These are phyloP conservation scores for Sylvilagus bachmani DNA, from an alignment of 2,113 vertebrate species.

Conservation along the genomic window DNA sequence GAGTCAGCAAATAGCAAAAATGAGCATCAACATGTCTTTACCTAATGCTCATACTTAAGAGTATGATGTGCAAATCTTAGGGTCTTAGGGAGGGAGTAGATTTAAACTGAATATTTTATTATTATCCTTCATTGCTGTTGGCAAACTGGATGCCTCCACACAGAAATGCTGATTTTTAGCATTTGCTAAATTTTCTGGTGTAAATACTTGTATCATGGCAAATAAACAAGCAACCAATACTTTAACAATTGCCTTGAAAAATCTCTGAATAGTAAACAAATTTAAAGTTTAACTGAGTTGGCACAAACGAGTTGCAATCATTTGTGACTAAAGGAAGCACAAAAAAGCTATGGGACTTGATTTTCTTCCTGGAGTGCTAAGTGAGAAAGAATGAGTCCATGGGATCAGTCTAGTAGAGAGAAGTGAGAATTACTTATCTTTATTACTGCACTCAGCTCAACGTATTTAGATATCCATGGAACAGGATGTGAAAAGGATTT, in stretches of 20 bases:
- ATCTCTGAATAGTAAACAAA: background rate
- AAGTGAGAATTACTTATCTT: background rate
- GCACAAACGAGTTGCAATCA: background rate
- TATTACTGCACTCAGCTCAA: background rate
- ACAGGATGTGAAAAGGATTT: background rate
- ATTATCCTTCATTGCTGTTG: background rate
- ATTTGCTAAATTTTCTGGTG: background rate
- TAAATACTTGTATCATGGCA: background rate
- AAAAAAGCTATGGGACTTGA: background rate
- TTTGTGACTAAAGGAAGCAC: background rate
- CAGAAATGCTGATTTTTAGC: background rate
- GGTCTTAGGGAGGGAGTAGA: background rate
- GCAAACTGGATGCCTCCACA: background rate
- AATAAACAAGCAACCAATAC: background rate
- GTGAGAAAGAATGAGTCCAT: background rate
- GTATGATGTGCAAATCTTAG: background rate
- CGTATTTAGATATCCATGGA: background rate
- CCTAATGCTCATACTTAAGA: background rate
- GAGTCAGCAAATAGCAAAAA: background rate
- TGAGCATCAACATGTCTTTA: background rate
- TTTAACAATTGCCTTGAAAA: background rate
- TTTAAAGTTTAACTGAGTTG: background rate
- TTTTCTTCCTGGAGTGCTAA: background rate
- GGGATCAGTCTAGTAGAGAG: background rate
- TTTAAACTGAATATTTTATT: background rate